Evolutionary conservation across 2,888 invertebrate genomes (phyloP), one percentile per base, ranked within the genome.

Genomic region (Aethes cnicana): DNA sequence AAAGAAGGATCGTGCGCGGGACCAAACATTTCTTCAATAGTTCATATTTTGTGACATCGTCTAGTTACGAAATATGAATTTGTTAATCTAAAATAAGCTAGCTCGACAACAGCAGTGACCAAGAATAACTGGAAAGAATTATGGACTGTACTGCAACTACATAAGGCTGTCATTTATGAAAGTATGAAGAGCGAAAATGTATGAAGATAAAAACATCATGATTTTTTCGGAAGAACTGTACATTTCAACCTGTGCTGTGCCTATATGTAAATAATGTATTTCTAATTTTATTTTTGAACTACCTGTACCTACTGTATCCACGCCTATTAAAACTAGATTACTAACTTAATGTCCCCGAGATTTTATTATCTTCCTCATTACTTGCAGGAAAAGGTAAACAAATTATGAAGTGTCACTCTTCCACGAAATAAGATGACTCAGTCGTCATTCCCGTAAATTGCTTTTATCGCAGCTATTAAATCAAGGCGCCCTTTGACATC

Each of bases 1-100:
- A 87, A 88, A 72, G 69, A 77, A 56, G 71, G 76, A 78, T 86
- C 86, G 84, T 84, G 86, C 78, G 70, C 69, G 67, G 66, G 64
- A 69, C 71, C 74, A 70, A 73, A 77, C 74, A 78, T 82, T 81
- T 81, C 78, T 77, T 75, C 69, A 71, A 63, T 56, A 59, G 62
- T 62, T 70, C 69, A 68, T 66, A 66, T 69, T n/a, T 76, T 72
- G 57, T 64, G 66, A 62, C 66, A 68, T 62, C 61, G 72, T 63
- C 61, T 63, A 60, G 58, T 64, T 64, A 61, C 56, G 56, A 59
- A 59, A 62, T 55, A 54, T 36, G 37, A 30, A 25, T 42, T 48
- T 48, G 53, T 44, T 43, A 44, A 58, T 47, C 55, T 50, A 57
- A 56, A 57, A 56, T 55, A 30, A 39, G 20, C 28, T 28, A 35